A percentile compares a stretch with the other conserved stretches of the same genome.
phyloP scores from a whole-genome alignment of 2,888 invertebrate species.

The Ellobium chinense region DNA sequence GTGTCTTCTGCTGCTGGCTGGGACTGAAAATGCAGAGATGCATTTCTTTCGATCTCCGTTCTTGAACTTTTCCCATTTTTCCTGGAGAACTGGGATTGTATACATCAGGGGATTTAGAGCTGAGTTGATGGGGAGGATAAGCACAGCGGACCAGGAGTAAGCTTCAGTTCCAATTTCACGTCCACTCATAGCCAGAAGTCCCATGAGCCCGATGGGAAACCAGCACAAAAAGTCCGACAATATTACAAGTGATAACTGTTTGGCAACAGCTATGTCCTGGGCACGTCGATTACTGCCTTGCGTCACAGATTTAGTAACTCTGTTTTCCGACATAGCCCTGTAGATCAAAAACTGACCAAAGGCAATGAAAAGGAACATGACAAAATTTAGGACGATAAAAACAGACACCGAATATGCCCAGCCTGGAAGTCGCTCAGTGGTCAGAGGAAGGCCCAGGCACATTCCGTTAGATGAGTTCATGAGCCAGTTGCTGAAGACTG shows the following conservation, averaged over 20 bases:
- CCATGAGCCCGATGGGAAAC: constrained; percentile 60
- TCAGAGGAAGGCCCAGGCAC: background rate
- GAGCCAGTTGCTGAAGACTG: background rate
- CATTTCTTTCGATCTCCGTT: too few relatives aligned
- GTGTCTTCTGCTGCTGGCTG: too few relatives aligned
- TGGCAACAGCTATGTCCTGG: background rate
- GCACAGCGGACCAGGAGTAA: background rate
- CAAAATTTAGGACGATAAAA: background rate
- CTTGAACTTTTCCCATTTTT: too few relatives aligned
- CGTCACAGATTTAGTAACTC: too few relatives aligned
- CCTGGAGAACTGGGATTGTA: too few relatives aligned
- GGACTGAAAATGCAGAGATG: too few relatives aligned
- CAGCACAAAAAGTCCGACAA: constrained; percentile 71
- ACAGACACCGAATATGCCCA: background rate
- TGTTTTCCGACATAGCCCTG: background rate
- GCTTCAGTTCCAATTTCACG: background rate
- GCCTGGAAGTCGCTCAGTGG: background rate
- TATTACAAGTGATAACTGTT: constrained; percentile 68
- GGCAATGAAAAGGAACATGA: background rate
- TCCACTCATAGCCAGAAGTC: background rate
- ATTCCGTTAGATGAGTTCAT: background rate
- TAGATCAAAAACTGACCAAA: background rate
- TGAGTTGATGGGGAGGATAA: too few relatives aligned
- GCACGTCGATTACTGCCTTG: too few relatives aligned
- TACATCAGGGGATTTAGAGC: too few relatives aligned